Percentiles rank a stretch among this genome's conserved stretches.
Conservation (phyloP, 1,140 invertebrate genomes). For the Sinella curviseta region DNA sequence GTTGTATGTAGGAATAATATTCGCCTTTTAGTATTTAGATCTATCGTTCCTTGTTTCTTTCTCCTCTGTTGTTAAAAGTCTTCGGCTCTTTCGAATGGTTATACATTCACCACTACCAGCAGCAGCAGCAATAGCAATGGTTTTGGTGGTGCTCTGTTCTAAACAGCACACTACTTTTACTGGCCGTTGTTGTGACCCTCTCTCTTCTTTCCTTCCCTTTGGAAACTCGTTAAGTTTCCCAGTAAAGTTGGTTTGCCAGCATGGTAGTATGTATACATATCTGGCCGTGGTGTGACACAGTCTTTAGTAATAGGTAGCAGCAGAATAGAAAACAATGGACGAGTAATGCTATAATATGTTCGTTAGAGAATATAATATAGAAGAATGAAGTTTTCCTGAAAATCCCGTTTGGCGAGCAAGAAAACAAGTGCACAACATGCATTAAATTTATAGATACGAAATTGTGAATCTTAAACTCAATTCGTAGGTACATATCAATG, state of each 20-base stretch:
- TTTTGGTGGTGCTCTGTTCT: not conserved
- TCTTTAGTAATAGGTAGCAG: too few species aligned
- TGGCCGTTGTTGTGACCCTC: not conserved
- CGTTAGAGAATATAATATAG: not conserved
- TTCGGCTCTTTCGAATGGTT: too few species aligned
- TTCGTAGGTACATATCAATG: not conserved
- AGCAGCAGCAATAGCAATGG: not conserved
- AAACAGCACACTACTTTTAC: not conserved
- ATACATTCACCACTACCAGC: not conserved
- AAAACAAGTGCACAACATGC: not conserved
- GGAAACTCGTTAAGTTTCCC: not conserved
- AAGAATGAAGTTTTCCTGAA: not conserved
- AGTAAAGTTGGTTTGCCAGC: not conserved
- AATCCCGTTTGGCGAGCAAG: slow-evolving; percentile 6
- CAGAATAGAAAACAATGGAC: not conserved
- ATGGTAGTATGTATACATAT: not conserved
- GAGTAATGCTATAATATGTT: not conserved
- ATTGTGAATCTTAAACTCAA: not conserved
- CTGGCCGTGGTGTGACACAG: too few species aligned
- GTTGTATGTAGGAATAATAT: not conserved
- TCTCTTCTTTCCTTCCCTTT: not conserved
- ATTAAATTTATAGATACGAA: not conserved
- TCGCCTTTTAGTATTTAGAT: not conserved
- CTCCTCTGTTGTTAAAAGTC: too few species aligned
- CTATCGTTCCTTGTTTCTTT: not conserved